Evolutionary conservation across 2,797 vertebrate species (phyloP), one percentile per base, ranked within the genome.

Genomic region (Pseudotriccus pelzelni): DNA sequence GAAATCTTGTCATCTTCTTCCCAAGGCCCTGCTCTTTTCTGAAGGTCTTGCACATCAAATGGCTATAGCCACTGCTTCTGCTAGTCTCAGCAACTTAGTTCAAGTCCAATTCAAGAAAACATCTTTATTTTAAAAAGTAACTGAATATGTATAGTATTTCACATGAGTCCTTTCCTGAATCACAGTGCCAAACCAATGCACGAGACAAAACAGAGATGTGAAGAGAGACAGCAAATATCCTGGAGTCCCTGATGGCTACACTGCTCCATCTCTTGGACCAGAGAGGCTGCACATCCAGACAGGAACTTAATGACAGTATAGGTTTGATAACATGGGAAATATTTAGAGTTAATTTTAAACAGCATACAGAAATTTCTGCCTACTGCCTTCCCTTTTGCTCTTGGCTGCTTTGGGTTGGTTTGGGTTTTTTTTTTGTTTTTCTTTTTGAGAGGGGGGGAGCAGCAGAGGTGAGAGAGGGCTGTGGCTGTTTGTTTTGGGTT

Each of bases 401-500:
- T 70, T 52, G 9, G 7, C 3, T 49, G 6, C 37, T 47, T 12
- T 4, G 2, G 1, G 2, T 67, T 50, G 17, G 1, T 34, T 53
- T 74, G 13, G 19, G 32, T 3, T 4, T 21, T 67, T 66, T 46
- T 67, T 7, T 2, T 43, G 2, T 3, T 23, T 19, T 25, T 67
- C 20, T 10, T 4, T 10, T 5, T 1, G 4, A 8, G 4, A 8
- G 1, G 2, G 4, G 4, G 1, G 1, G 3, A 11, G 2, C 1
- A 5, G 4, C 16, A 11, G 11, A 6, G 1, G 14, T 49, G 34
- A 72, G 28, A 52, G 64, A 32, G 12, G 6, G 4, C 4, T 16
- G 41, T 6, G 3, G 14, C 28, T 37, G 8, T 32, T 63, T 43
- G 7, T 1, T 46, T 79, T 46, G 10, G 2, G 24, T 80, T 53